Evolutionary conservation across 2,888 invertebrate genomes (phyloP).

Genomic region (Cremastobaeus sp.): DNA sequence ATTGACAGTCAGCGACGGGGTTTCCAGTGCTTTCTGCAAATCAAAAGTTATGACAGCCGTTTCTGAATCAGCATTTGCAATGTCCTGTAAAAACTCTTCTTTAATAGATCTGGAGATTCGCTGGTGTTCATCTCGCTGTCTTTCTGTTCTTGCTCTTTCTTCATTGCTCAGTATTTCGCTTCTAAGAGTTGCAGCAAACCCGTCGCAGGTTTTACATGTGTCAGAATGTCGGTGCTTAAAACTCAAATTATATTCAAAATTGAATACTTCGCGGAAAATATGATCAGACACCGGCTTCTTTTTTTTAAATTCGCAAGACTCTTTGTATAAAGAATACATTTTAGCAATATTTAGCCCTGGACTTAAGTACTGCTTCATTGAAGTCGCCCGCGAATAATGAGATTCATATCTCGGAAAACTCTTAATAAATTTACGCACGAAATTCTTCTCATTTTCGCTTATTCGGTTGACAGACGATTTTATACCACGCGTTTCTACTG

Average conservation of each 20-base stretch:
- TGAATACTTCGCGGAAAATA: slow-evolving; percentile 20
- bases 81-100: slow-evolving; percentile 1
- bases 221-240: slow-evolving; percentile 21
- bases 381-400: slow-evolving; percentile 19
- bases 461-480: background rate
- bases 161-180: background rate
- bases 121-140: background rate
- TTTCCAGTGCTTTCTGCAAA: slow-evolving; percentile 17
- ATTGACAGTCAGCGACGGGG: slow-evolving; percentile 6
- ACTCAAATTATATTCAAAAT: slow-evolving; percentile 17
- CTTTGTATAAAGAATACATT: slow-evolving; percentile 15
- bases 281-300: slow-evolving; percentile 8
- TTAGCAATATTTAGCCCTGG: slow-evolving; percentile 7
- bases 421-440: slow-evolving; percentile 22
- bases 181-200: too few species aligned
- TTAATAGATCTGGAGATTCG: background rate
- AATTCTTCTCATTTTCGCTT: background rate
- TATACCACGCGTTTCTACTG: slow-evolving; percentile 11
- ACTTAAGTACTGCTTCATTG: slow-evolving; percentile 24
- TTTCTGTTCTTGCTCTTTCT: background rate
- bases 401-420: slow-evolving; percentile 29
- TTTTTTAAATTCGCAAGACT: background rate
- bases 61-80: background rate
- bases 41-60: slow-evolving; percentile 11
- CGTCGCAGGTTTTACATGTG: too few species aligned